Evolutionary conservation across 1,140 invertebrate genomes (phyloP).

Genomic region (Drosophila eugracilis): DNA sequence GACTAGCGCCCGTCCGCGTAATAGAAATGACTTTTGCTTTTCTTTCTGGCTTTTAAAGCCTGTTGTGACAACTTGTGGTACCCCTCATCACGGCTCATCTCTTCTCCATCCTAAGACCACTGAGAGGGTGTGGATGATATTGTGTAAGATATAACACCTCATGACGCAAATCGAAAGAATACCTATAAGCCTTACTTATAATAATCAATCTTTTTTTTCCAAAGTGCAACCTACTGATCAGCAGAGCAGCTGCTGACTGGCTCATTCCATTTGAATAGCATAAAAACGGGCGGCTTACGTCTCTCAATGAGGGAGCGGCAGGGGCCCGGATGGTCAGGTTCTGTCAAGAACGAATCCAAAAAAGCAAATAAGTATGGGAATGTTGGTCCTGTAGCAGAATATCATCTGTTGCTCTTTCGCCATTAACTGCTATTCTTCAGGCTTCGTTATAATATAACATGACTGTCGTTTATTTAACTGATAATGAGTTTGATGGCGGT

Average conservation of each 20-base stretch:
- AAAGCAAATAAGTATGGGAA: conserved; percentile 19
- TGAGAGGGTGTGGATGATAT: conserved; percentile 2
- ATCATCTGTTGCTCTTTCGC: conserved; percentile 77
- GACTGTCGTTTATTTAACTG: conserved; percentile 81
- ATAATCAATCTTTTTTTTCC: neutral
- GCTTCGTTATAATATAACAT: conserved; percentile 82
- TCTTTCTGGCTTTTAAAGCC: conserved; percentile 35
- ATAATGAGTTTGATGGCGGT: conserved; percentile 82
- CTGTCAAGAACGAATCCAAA: conserved; percentile 47
- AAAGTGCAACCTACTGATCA: conserved; percentile 29
- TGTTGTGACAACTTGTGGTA: conserved; percentile 61
- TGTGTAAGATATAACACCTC: no score
- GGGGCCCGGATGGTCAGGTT: no score
- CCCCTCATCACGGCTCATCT: conserved; percentile 26
- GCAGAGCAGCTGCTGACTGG: conserved; percentile 76
- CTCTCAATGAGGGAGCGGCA: conserved; percentile 60
- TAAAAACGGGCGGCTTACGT: conserved; percentile 82
- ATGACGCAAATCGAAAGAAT: no score
- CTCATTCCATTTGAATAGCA: conserved; percentile 82
- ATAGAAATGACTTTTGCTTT: conserved; percentile 62
- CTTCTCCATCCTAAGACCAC: neutral
- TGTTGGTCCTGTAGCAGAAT: conserved; percentile 44
- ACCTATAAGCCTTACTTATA: no score
- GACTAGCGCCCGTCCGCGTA: conserved; percentile 48
- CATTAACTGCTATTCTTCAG: conserved; percentile 29